Evolutionary conservation across 1,140 invertebrate genomes (phyloP).

Genomic region (Euura saliciscinereae): DNA sequence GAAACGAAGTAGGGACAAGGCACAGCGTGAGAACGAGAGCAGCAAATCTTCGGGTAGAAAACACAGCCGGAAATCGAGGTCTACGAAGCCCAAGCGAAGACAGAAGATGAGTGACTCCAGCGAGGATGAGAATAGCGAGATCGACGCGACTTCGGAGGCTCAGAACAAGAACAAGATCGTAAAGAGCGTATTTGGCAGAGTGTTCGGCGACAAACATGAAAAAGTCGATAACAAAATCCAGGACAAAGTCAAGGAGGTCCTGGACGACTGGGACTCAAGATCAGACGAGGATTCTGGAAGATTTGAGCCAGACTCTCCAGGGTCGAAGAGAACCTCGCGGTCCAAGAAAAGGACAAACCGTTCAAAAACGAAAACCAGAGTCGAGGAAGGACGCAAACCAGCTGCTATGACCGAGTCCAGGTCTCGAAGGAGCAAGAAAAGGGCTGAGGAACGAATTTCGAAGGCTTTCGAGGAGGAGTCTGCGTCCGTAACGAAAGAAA

Average conservation of each 20-base stretch:
- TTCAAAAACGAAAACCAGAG: background rate
- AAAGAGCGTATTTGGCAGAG: constrained; percentile 52
- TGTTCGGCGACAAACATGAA: constrained; percentile 49
- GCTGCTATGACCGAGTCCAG: constrained; percentile 19
- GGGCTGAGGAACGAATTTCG: constrained; percentile 46
- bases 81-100: constrained; percentile 4
- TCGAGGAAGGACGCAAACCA: background rate
- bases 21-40: background rate
- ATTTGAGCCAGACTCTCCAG: background rate
- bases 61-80: background rate
- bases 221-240: constrained; percentile 47
- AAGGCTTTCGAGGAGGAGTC: constrained; percentile 40
- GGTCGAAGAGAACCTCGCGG: background rate
- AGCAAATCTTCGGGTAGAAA: background rate
- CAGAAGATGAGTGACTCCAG: constrained; percentile 21
- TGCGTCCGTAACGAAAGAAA: background rate
- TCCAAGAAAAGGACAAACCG: background rate
- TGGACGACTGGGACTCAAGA: constrained; percentile 54
- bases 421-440: constrained; percentile 51
- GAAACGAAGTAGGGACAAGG: constrained; percentile 20
- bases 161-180: constrained; percentile 54
- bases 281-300: constrained; percentile 46
- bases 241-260: constrained; percentile 52
- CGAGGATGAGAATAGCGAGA: constrained; percentile 35
- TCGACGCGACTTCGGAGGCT: constrained; percentile 30